These are phyloP conservation scores for Lasioglossum marginatum DNA, from an alignment of 2,888 invertebrate species.

Conservation along the genomic window DNA sequence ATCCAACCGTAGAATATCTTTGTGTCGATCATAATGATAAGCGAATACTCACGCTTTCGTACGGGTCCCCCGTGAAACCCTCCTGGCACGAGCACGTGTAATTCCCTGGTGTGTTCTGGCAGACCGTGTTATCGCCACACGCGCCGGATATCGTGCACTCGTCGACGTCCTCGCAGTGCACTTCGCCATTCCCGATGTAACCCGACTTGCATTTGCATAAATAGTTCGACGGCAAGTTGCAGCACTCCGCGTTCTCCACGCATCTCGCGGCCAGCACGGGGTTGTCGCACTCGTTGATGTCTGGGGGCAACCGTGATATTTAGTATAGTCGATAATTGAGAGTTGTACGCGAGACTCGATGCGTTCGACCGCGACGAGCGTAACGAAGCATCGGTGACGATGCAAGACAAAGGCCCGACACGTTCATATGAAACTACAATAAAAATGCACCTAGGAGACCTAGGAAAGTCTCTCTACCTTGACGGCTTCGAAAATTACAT, in stretches of 20 bases:
- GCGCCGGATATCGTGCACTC: slow-evolving; percentile 93
- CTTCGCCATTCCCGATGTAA: slow-evolving; percentile 96
- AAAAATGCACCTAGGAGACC: neutral
- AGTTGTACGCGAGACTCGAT: too few relatives aligned
- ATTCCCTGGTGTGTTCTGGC: slow-evolving; percentile 94
- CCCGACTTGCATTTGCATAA: slow-evolving; percentile 97
- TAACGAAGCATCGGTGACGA: too few relatives aligned
- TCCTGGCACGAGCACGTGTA: slow-evolving; percentile 93
- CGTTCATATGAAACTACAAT: too few relatives aligned
- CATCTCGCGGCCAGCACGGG: slow-evolving; percentile 93
- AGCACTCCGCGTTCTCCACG: slow-evolving; percentile 96
- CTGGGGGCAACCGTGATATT: slow-evolving; percentile 83
- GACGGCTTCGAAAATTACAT: neutral
- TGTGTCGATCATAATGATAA: neutral
- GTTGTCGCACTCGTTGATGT: slow-evolving; percentile 97
- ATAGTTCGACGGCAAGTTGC: slow-evolving; percentile 97
- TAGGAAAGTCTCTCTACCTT: neutral
- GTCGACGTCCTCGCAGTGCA: slow-evolving; percentile 94
- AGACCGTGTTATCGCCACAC: slow-evolving; percentile 93
- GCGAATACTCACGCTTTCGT: slow-evolving; percentile 82
- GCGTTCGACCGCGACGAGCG: too few relatives aligned
- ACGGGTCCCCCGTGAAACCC: slow-evolving; percentile 94
- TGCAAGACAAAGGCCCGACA: too few relatives aligned
- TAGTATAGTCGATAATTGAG: too few relatives aligned
- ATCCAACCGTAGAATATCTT: neutral